Evolutionary conservation across 2,797 vertebrate species (phyloP).

Genomic region (Sebastes iracundus): DNA sequence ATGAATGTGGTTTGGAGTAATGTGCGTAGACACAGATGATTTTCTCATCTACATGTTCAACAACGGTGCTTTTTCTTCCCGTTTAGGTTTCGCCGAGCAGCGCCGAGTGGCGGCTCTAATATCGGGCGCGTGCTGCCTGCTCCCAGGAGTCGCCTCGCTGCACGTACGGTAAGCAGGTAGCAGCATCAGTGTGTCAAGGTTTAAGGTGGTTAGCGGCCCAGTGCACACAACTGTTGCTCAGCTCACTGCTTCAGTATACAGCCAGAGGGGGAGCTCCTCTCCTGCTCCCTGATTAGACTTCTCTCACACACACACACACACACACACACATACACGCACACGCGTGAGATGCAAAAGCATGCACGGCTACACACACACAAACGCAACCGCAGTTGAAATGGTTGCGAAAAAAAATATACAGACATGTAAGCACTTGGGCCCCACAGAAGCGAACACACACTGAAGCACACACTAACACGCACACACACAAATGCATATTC

Average conservation of each 20-base stretch:
- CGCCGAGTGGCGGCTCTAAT: neutral
- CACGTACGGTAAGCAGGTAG: constrained; percentile 40
- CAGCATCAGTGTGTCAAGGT: constrained; percentile 48
- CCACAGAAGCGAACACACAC: constrained; percentile 9
- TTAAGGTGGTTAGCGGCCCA: constrained; percentile 47
- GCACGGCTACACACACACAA: constrained; percentile 19
- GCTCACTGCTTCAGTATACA: constrained; percentile 55
- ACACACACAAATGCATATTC: neutral
- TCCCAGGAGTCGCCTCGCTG: constrained; percentile 23
- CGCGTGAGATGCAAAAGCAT: neutral
- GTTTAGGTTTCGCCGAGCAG: constrained; percentile 16
- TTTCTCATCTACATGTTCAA: constrained; percentile 45
- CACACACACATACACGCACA: neutral
- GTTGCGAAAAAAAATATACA: constrained; percentile 38
- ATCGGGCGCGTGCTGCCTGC: constrained; percentile 18
- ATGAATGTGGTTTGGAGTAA: constrained; percentile 54
- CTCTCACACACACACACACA: neutral
- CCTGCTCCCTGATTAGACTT: constrained; percentile 51
- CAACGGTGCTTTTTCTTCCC: neutral
- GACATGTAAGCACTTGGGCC: constrained; percentile 41
- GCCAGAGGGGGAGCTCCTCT: constrained; percentile 72
- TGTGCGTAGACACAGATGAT: constrained; percentile 44
- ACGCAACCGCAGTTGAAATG: constrained; percentile 30
- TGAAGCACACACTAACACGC: constrained; percentile 26
- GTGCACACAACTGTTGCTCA: constrained; percentile 69